A percentile compares a stretch with the other conserved stretches of the same genome.
phyloP scores from a whole-genome alignment of 2,113 vertebrate species.

The Psittacara wagleri region DNA sequence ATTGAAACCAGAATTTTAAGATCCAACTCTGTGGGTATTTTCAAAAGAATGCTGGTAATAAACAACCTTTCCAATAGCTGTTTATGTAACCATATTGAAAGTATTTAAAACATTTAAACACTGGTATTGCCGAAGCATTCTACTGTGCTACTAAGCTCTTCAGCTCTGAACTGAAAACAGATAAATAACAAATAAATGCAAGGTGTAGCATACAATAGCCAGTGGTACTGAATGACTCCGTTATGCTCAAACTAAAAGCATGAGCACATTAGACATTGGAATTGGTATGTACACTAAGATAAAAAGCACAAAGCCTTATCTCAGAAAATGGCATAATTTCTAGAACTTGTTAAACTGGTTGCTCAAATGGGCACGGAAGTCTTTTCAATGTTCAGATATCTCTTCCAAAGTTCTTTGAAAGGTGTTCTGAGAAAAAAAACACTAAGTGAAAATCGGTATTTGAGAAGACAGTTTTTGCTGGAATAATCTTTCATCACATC shows the following conservation, averaged over 20 bases:
- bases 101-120: background rate
- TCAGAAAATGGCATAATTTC: background rate
- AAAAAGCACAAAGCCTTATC: background rate
- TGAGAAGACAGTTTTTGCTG: background rate
- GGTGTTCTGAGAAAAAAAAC: background rate
- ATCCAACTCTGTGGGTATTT: background rate
- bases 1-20: background rate
- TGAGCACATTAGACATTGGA: background rate
- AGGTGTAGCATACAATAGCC: fast-evolving
- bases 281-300: background rate
- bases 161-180: background rate
- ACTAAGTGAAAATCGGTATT: background rate
- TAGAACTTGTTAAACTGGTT: background rate
- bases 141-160: background rate
- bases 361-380: background rate
- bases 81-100: background rate
- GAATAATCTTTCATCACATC: background rate
- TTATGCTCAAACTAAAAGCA: background rate
- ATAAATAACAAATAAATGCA: background rate
- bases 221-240: background rate
- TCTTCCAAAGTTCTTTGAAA: background rate
- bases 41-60: background rate
- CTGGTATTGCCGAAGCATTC: background rate
- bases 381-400: background rate
- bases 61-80: background rate